Conservation (phyloP, 2,888 invertebrate genomes). For the Ormyrus labotus region DNA sequence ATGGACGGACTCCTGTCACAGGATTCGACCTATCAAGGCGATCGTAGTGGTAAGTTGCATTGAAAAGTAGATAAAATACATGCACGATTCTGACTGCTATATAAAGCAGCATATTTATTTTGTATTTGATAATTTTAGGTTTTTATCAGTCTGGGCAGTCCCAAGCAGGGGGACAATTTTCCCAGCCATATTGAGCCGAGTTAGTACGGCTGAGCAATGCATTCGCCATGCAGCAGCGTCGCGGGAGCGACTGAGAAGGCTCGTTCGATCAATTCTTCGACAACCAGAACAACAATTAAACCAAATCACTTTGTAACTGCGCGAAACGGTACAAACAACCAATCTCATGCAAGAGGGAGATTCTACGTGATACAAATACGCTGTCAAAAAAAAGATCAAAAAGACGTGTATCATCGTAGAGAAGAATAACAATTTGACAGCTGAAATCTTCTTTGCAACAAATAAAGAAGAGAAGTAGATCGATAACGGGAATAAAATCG, state of each 20-base stretch:
- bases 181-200: constrained; percentile 82
- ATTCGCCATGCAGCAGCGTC: constrained; percentile 74
- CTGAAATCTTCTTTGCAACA: constrained; percentile 31
- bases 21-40: constrained; percentile 90
- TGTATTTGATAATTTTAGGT: constrained; percentile 35
- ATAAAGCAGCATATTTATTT: too few relatives aligned
- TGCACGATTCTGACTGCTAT: too few relatives aligned
- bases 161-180: constrained; percentile 79
- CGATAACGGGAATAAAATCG: constrained; percentile 58
- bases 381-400: constrained; percentile 44
- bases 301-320: constrained; percentile 57
- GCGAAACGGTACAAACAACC: constrained; percentile 53
- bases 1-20: constrained; percentile 96
- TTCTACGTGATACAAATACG: constrained; percentile 43
- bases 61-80: background rate
- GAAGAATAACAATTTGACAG: constrained; percentile 22
- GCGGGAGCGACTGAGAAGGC: constrained; percentile 75
- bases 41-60: constrained; percentile 75
- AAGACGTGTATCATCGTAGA: constrained; percentile 46
- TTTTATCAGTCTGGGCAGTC: constrained; percentile 79
- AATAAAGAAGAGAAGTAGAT: constrained; percentile 52
- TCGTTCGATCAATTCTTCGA: constrained; percentile 73
- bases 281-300: constrained; percentile 53
- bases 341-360: constrained; percentile 46
- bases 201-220: constrained; percentile 72